Evolutionary conservation across 2,888 invertebrate species (phyloP).

Genomic region (Blastobasis lacticolella): DNA sequence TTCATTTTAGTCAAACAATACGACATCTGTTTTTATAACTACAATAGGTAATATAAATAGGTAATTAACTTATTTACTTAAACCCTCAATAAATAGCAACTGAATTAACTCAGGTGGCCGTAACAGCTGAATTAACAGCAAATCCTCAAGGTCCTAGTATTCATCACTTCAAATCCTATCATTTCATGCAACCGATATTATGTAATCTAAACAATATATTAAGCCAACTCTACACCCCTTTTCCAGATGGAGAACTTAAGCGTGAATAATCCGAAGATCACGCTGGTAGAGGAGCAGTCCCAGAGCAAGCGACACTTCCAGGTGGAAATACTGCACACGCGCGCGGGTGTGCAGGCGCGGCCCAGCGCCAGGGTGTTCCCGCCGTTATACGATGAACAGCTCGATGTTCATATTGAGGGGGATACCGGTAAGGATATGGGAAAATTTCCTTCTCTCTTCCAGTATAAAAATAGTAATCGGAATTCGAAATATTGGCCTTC

Average conservation of each 20-base stretch:
- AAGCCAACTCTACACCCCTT: too few species aligned
- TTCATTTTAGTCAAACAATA: too few species aligned
- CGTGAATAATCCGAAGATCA: conserved; percentile 77
- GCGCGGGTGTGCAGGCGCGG: conserved; percentile 83
- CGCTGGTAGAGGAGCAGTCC: conserved; percentile 81
- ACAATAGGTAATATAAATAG: too few species aligned
- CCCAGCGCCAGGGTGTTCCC: conserved; percentile 88
- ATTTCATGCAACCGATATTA: too few species aligned
- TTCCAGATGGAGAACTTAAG: conserved; percentile 76
- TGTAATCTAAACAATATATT: too few species aligned
- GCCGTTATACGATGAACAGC: conserved; percentile 86
- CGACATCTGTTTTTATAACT: too few species aligned
- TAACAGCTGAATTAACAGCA: too few species aligned
- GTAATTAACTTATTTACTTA: too few species aligned
- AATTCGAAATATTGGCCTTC: neutral
- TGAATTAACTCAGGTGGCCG: too few species aligned
- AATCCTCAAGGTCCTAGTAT: too few species aligned
- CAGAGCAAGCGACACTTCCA: conserved; percentile 81
- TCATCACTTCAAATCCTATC: too few species aligned
- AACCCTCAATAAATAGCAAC: too few species aligned
- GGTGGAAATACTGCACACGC: conserved; percentile 81
- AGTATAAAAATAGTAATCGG: neutral
- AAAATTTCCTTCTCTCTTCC: neutral
- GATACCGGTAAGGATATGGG: conserved; percentile 42
- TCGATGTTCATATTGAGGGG: conserved; percentile 81